Base-by-base conservation (phyloP, 2,888 invertebrate species). In the Urechis unicinctus region DNA sequence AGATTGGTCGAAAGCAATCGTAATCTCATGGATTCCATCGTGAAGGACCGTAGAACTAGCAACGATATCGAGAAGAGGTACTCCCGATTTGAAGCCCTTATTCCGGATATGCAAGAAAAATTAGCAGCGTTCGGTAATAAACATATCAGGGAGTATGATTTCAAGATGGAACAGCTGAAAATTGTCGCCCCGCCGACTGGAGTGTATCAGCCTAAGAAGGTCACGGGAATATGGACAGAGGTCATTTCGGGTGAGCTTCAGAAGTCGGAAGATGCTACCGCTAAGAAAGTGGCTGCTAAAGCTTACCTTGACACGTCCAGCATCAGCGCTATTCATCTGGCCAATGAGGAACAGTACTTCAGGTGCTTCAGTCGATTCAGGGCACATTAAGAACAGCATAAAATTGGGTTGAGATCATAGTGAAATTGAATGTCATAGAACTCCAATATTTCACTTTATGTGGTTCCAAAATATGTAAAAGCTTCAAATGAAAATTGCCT, bases 1-100 rank as follows among this genome's bases (percentile, higher is more conserved):
- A 60, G 53, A 21, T 25, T 60, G 24, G 51, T 60, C 22, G 55
- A 60, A 17, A 44, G 52, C 41, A 58, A 60, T 45, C 49, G 53
- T 2, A 47, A 43, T 9, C 44, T 60, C 36, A 55, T 60, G 6
- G 53, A 60, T 24, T 42, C 56, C 28, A 60, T 58, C 22, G 53
- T 56, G 24, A 50, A 58, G 42, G 60, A 58, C 53, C 55, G 53
- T 48, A 28, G 58, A 31, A 58, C 55, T 1, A 47, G 56, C 4
- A 25, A 55, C 3, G 60, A 58, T 26, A 25, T 58, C n/a, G 56
- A 56, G 31, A 46, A 51, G 25, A 46, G 31, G 9, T 58, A 56
- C 28, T 29, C 50, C 4, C 45, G 44, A 3, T 43, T 57, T 2
- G 56, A 60, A 36, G 36, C 41, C 25, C 22, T 24, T 26, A 52